Percentiles rank a stretch among this genome's conserved stretches.
Evolutionary conservation across 1,140 invertebrate genomes (phyloP).

Genomic region (Drosophila oshimai): DNA sequence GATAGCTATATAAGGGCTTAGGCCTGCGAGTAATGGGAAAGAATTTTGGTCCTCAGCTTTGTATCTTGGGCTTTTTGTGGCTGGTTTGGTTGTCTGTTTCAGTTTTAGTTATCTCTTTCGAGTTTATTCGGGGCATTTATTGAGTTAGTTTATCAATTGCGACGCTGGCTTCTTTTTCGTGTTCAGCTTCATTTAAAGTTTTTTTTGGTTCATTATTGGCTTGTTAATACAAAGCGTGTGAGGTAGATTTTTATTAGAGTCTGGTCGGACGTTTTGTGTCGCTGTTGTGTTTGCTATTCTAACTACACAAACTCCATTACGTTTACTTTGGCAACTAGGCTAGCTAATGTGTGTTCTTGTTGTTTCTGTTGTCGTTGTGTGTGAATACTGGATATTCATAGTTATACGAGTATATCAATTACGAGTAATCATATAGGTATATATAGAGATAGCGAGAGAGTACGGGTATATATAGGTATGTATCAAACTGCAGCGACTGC

Average conservation of each 20-base stretch:
- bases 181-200: conserved; percentile 21
- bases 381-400: conserved; percentile 27
- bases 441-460: conserved; percentile 35
- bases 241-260: not conserved
- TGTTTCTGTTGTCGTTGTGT: conserved; percentile 10
- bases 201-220: conserved; percentile 23
- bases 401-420: conserved; percentile 35
- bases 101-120: conserved; percentile 31
- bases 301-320: conserved; percentile 50
- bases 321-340: conserved; percentile 41
- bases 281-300: conserved; percentile 31
- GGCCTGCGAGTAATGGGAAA: not conserved
- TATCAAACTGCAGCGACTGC: conserved; percentile 53
- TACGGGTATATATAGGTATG: conserved; percentile 41
- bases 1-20: too few species aligned
- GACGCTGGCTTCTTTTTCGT: conserved; percentile 7
- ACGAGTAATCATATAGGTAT: conserved; percentile 35
- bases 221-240: conserved; percentile 4
- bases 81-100: not conserved
- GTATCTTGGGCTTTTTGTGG: not conserved
- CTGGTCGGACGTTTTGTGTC: conserved; percentile 11
- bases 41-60: conserved; percentile 1
- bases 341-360: conserved; percentile 18
- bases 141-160: conserved; percentile 22
- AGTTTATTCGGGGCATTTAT: conserved; percentile 36